A percentile compares a stretch with the other conserved stretches of the same genome.
phyloP scores from a whole-genome alignment of 2,113 vertebrate genomes.

The Gadus macrocephalus region DNA sequence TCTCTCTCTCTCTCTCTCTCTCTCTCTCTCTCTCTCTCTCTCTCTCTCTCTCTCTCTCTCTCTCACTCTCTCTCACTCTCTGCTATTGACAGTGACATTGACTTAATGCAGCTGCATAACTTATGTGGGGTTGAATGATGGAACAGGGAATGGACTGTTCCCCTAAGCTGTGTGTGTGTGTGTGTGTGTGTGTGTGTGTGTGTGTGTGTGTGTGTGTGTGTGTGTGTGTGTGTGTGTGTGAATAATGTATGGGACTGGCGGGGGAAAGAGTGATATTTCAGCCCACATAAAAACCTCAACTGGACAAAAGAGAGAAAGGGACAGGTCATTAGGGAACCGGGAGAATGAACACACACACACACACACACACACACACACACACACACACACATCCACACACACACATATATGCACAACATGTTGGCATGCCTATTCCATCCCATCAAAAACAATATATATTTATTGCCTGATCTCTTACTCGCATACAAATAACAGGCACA shows the following conservation, averaged over 20 bases:
- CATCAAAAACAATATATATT: not conserved
- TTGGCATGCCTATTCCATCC: not conserved
- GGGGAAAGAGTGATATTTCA: constrained; percentile 48
- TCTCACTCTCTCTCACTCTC: not conserved
- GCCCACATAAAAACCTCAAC: constrained; percentile 44
- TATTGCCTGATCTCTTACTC: not conserved
- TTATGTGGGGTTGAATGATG: constrained; percentile 55
- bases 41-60: not conserved
- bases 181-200: constrained; percentile 2
- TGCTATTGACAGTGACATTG: constrained; percentile 53
- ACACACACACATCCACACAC: not conserved
- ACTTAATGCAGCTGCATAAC: constrained; percentile 52
- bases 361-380: not conserved
- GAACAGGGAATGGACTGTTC: constrained; percentile 30
- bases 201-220: constrained; percentile 13
- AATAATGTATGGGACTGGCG: constrained; percentile 15
- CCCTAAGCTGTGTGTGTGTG: constrained; percentile 28
- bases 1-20: not conserved
- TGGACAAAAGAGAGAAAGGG: constrained; percentile 39
- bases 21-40: not conserved
- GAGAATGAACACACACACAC: constrained; percentile 31
- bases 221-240: not conserved
- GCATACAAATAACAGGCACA: not conserved
- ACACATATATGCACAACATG: not conserved
- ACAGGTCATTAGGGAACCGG: constrained; percentile 37